A percentile compares a stretch with the other conserved stretches of the same genome.
phyloP scores from a whole-genome alignment of 2,113 vertebrate genomes.

The Phrynosoma platyrhinos region DNA sequence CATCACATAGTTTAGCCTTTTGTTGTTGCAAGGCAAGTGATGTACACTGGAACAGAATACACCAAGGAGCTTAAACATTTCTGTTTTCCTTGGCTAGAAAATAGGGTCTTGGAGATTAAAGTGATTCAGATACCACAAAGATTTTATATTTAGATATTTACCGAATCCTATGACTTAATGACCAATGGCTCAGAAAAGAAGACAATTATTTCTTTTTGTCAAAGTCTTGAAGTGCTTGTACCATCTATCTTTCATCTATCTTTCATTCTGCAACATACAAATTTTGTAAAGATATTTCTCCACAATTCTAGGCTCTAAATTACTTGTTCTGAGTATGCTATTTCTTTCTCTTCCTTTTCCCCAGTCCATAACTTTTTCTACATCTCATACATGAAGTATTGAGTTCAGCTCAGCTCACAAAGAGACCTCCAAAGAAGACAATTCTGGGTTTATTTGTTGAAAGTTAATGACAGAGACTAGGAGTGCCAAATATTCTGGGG shows the following conservation, averaged over 20 bases:
- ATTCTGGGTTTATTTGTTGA: constrained; percentile 48
- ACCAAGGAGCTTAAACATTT: not conserved
- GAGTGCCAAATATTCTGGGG: not conserved
- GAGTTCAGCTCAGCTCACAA: constrained; percentile 31
- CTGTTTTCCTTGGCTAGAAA: not conserved
- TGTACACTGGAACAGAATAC: not conserved
- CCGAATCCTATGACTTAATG: not conserved
- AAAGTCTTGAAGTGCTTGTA: too few relatives aligned
- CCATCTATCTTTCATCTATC: not conserved
- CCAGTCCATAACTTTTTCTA: not conserved
- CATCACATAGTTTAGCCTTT: not conserved
- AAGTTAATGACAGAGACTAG: constrained; percentile 54
- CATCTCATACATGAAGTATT: constrained; percentile 32
- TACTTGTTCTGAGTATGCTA: rapidly evolving
- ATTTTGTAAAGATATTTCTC: not conserved
- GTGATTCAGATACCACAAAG: not conserved
- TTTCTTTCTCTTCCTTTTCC: not conserved
- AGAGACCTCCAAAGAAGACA: not conserved
- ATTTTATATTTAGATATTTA: not conserved
- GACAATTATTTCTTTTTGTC: not conserved
- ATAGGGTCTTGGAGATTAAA: not conserved
- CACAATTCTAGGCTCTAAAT: not conserved
- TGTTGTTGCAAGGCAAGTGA: not conserved
- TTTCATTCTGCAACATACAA: constrained; percentile 18
- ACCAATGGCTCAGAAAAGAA: not conserved